phyloP scores from a whole-genome alignment of 92 coral and sea anemone species.

The Chrysogorgia sp. region DNA sequence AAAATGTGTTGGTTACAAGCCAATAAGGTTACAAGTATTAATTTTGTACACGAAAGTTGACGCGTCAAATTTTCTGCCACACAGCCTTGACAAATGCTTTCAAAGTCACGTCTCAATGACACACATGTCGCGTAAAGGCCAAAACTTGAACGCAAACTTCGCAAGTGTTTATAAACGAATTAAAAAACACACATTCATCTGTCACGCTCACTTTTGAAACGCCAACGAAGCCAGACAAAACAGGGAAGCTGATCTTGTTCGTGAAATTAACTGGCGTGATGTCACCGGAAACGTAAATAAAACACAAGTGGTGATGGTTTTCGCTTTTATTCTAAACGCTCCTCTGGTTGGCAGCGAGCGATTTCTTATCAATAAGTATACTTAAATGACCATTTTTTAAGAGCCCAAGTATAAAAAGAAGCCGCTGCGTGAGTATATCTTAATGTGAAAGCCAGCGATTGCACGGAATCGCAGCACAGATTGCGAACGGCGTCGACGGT shows the following conservation, averaged over 20 bases:
- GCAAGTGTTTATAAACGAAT: conserved; percentile 10
- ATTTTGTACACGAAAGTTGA: too few relatives aligned
- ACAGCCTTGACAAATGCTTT: not conserved
- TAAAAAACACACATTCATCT: conserved; percentile 9
- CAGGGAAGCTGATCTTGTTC: conserved; percentile 2
- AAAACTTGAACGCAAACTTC: not conserved
- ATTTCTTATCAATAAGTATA: conserved; percentile 42
- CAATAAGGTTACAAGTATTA: too few relatives aligned
- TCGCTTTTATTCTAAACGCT: conserved; percentile 14
- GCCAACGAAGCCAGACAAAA: conserved; percentile 11
- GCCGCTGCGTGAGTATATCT: not conserved
- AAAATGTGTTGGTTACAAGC: too few relatives aligned
- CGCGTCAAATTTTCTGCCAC: too few relatives aligned
- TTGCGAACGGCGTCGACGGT: conserved; percentile 14
- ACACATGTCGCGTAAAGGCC: not conserved
- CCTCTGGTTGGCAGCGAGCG: conserved; percentile 40
- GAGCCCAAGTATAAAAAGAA: not conserved
- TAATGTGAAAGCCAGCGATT: conserved; percentile 8
- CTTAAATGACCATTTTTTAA: conserved; percentile 36
- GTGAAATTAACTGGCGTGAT: conserved; percentile 11
- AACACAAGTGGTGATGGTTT: conserved; percentile 24
- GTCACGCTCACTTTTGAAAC: not conserved
- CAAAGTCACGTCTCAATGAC: conserved; percentile 5
- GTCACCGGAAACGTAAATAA: conserved; percentile 40
- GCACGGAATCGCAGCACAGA: conserved; percentile 32